Evolutionary conservation across 2,797 vertebrate species (phyloP), one percentile per base, ranked within the genome.

Genomic region (Enteromius argenteus): DNA sequence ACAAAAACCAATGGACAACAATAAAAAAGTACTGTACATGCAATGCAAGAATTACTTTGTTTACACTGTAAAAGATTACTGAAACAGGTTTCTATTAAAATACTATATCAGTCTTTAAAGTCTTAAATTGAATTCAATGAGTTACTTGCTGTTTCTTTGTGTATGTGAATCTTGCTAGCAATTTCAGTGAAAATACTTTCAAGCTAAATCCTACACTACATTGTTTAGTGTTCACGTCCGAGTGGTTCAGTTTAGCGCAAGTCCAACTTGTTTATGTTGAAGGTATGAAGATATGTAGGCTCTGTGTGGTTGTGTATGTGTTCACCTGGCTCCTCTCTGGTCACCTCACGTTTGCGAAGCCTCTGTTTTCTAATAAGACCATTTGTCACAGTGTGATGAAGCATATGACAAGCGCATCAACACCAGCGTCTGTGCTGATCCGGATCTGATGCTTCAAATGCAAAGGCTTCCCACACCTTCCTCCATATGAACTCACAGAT

Each of bases 381-480:
- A 79, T 87, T 89, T 86, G 81, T 87, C 67, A 76, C 46, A 56
- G 74, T 86, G 86, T 84, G 81, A 81, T 83, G 67, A 81, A 66
- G 67, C 44, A 64, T 84, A 35, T 74, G 35, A 62, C 85, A 84
- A 84, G 82, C 74, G 30, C 68, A 69, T 88, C 60, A 67, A 84
- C 79, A 35, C 60, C 67, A 60, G n/a, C 56, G 2, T 44, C 56
- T 58, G 49, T 75, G 64, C 75, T 82, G 23, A n/a, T 58, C 79
- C 23, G 62, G 49, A 71, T 71, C 73, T 56, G 42, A 46, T 69
- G 62, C 53, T 66, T 69, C 79, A 32, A 73, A 87, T 87, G 74
- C 60, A 60, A 73, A 46, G 76, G 44, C 74, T 80, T 62, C 56
- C 53, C 56, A 62, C 56, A 77, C 37, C 37, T 60, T 81, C 64